A percentile compares a stretch with the other conserved stretches of the same genome.
phyloP scores from a whole-genome alignment of 2,888 invertebrate species.

The Temnothorax ravouxi region DNA sequence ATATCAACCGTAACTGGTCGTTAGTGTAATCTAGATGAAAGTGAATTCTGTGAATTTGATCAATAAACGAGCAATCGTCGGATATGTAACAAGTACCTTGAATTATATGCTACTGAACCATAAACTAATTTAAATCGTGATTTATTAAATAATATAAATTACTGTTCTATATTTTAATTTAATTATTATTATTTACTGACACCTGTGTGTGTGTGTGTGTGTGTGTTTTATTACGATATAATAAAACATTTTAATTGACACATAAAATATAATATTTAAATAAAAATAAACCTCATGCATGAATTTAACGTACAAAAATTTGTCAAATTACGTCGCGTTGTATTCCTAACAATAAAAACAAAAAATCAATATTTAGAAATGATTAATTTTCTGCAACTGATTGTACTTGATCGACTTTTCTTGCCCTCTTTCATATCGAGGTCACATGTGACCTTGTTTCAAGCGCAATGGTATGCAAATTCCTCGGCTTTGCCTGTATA shows the following conservation, averaged over 20 bases:
- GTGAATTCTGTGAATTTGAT: slow-evolving; percentile 39
- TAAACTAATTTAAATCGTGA: not conserved
- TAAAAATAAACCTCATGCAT: not conserved
- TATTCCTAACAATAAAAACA: not conserved
- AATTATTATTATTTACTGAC: not conserved
- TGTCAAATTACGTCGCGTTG: not conserved
- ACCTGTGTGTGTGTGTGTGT: not conserved
- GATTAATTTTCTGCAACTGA: slow-evolving; percentile 11
- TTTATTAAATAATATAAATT: slow-evolving; percentile 9
- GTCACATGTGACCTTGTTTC: slow-evolving; percentile 70
- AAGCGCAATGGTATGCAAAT: slow-evolving; percentile 64
- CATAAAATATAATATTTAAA: not conserved
- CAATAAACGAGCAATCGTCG: slow-evolving; percentile 6
- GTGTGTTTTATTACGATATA: not conserved
- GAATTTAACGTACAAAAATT: not conserved
- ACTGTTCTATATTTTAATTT: not conserved
- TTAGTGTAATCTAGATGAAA: slow-evolving; percentile 38
- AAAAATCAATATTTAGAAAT: not conserved
- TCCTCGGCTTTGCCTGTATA: slow-evolving; percentile 44
- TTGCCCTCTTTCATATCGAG: slow-evolving; percentile 60
- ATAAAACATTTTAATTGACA: not conserved
- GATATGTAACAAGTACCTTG: not conserved
- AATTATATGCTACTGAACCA: not conserved
- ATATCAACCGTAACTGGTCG: slow-evolving; percentile 24
- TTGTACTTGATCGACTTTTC: slow-evolving; percentile 60